Conservation (phyloP, 2,888 invertebrate species). For the Cheilosia soror region DNA sequence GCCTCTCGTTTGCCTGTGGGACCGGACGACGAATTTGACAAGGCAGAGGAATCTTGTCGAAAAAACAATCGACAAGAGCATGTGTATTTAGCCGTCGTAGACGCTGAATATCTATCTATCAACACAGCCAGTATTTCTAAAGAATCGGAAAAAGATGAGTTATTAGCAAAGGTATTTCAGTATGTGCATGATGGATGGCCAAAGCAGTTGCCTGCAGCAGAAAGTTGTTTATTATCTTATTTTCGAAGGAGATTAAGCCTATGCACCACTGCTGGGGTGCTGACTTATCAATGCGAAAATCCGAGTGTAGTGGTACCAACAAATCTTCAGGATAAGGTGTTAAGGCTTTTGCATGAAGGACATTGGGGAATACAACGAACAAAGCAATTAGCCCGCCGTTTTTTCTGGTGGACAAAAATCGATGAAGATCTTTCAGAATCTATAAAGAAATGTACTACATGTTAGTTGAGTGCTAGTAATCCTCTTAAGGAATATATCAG, state of each 20-base stretch:
- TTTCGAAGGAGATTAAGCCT: not conserved
- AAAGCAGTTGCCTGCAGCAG: not conserved
- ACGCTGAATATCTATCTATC: not conserved
- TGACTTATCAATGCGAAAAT: not conserved
- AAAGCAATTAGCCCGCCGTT: not conserved
- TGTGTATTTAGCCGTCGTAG: too few relatives aligned
- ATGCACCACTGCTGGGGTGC: not conserved
- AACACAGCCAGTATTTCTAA: not conserved
- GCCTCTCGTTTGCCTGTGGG: not conserved
- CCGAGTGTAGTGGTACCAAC: not conserved
- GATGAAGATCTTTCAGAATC: not conserved
- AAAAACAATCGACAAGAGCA: not conserved
- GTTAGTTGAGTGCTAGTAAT: slow-evolving; percentile 8
- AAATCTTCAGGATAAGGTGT: not conserved
- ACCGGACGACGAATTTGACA: not conserved
- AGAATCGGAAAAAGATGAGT: not conserved
- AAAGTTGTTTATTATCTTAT: not conserved
- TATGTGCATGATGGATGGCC: not conserved
- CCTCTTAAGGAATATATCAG: slow-evolving; percentile 26
- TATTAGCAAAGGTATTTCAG: not conserved
- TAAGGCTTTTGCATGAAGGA: not conserved
- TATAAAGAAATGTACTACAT: slow-evolving; percentile 16
- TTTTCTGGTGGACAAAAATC: too few relatives aligned
- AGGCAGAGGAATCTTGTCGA: not conserved
- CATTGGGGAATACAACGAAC: not conserved